phyloP scores from a whole-genome alignment of 2,888 invertebrate species.

The Hydropsyche betteni region DNA sequence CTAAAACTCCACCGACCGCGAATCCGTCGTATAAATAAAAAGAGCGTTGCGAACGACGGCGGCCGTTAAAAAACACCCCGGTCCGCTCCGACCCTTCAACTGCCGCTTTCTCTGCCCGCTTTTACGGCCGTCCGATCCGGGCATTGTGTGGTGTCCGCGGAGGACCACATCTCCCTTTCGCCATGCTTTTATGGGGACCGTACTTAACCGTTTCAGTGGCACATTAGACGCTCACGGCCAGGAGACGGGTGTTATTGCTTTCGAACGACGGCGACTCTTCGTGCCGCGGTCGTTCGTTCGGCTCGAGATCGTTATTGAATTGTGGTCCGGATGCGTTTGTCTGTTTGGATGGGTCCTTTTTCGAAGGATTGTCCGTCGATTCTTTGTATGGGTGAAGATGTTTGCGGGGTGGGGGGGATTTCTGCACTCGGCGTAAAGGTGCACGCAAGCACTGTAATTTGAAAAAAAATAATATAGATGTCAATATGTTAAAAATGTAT shows the following conservation, averaged over 20 bases:
- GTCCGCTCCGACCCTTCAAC: not conserved
- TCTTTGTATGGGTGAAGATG: too few species aligned
- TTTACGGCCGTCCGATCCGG: constrained; percentile 4
- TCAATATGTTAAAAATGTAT: too few species aligned
- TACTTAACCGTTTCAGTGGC: constrained; percentile 25
- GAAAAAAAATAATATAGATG: too few species aligned
- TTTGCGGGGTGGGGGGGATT: too few species aligned
- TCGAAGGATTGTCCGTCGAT: too few species aligned
- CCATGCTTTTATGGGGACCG: constrained; percentile 3
- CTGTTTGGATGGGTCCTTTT: too few species aligned
- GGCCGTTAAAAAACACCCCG: constrained; percentile 22
- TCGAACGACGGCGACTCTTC: constrained; percentile 10
- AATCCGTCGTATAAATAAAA: not conserved
- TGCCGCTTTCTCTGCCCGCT: not conserved
- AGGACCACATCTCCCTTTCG: not conserved
- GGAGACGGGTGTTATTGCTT: constrained; percentile 23
- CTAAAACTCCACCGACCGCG: too few species aligned
- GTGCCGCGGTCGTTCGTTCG: constrained; percentile 1
- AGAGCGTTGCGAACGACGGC: constrained; percentile 21
- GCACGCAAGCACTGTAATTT: too few species aligned
- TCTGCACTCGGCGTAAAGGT: too few species aligned
- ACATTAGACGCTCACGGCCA: constrained; percentile 7
- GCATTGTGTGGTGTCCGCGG: too few species aligned
- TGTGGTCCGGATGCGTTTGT: too few species aligned
- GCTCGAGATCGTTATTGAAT: not conserved